Percentiles rank a stretch among this genome's conserved stretches.
These are phyloP conservation scores for Ophthalmolycus amberensis DNA, from an alignment of 2,113 vertebrate species.

Conservation along the genomic window DNA sequence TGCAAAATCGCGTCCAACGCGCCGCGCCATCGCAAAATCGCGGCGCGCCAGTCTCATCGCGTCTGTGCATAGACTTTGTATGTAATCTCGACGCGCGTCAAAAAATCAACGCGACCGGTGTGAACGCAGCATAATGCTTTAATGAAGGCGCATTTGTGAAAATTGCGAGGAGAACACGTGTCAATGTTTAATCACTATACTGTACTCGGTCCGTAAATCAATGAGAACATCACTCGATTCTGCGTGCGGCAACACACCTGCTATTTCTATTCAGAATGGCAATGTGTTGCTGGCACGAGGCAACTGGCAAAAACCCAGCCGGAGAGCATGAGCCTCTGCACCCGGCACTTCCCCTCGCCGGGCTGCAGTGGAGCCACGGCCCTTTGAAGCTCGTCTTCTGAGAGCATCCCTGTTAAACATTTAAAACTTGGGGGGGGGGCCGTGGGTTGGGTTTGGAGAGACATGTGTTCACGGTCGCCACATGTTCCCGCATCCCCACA, in stretches of 20 bases:
- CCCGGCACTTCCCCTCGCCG: constrained; percentile 7
- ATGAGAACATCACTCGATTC: neutral
- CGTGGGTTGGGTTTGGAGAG: constrained; percentile 12
- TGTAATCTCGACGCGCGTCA: no score
- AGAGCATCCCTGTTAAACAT: constrained; percentile 74
- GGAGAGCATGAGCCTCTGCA: constrained; percentile 5
- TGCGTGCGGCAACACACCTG: constrained; percentile 20
- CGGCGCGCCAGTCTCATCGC: no score
- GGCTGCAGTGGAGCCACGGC: constrained; percentile 18
- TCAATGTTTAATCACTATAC: neutral
- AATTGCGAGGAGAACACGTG: neutral
- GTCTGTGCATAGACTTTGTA: no score
- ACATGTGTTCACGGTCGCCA: constrained; percentile 42
- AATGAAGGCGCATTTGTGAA: constrained; percentile 41
- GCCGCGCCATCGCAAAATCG: no score
- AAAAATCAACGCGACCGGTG: no score
- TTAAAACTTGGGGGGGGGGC: constrained; percentile 22
- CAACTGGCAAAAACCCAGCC: constrained; percentile 40
- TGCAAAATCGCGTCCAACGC: no score
- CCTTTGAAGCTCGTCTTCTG: constrained; percentile 73
- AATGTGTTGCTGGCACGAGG: constrained; percentile 40
- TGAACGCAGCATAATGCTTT: no score
- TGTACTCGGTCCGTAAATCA: neutral
- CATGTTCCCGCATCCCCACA: constrained; percentile 48
- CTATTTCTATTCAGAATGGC: constrained; percentile 17